A percentile compares a stretch with the other conserved stretches of the same genome.
Conservation (phyloP, 2,113 vertebrate species). For the Nothobranchius furzeri region DNA sequence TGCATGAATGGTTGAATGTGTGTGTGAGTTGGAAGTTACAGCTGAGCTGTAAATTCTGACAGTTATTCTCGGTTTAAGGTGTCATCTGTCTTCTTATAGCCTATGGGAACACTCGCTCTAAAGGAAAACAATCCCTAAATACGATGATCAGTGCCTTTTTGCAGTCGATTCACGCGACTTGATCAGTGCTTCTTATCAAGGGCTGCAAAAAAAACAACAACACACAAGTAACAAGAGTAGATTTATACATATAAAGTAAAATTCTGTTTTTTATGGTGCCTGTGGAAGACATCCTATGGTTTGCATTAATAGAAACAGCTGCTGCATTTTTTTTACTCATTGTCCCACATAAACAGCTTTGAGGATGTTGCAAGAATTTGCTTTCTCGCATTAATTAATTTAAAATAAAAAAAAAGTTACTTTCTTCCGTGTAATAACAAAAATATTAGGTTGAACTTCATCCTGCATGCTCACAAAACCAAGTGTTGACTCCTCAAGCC, state of each 20-base stretch:
- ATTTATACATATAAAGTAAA: conserved; percentile 22
- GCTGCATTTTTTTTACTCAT: too few species aligned
- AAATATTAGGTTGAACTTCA: neutral
- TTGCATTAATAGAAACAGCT: too few species aligned
- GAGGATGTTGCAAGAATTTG: conserved; percentile 4
- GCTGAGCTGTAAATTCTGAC: conserved; percentile 51
- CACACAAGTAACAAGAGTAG: neutral
- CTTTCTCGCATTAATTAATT: conserved; percentile 12
- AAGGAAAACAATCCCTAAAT: conserved; percentile 14
- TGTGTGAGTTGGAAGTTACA: conserved; percentile 29
- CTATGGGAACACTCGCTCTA: conserved; percentile 27
- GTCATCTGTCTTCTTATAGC: conserved; percentile 53
- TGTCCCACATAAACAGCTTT: neutral
- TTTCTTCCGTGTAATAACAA: conserved; percentile 2
- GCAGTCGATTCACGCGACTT: conserved; percentile 33
- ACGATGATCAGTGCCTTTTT: conserved; percentile 58
- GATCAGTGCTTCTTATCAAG: conserved; percentile 44
- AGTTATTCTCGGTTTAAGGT: conserved; percentile 29
- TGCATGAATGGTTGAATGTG: conserved; percentile 1
- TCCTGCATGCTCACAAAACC: conserved; percentile 11
- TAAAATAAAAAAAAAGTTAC: neutral
- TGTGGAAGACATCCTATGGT: neutral
- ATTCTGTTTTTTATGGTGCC: conserved; percentile 19
- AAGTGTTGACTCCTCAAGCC: conserved; percentile 24
- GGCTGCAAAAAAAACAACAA: conserved; percentile 45